phyloP scores from a whole-genome alignment of 2,888 invertebrate genomes.

The Drosophila affinis region DNA sequence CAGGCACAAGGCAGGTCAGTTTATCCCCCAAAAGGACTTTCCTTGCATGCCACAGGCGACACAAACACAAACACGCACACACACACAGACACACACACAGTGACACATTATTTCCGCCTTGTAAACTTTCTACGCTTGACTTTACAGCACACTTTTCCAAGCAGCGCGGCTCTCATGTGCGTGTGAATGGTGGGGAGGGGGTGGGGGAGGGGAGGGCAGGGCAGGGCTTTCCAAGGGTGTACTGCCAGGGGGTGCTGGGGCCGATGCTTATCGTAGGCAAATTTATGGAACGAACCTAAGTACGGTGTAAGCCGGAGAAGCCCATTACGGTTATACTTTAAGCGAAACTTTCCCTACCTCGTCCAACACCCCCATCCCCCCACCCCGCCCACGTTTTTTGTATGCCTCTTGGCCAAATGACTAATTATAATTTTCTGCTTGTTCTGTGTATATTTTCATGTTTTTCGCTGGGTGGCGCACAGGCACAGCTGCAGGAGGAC shows the following conservation, averaged over 20 bases:
- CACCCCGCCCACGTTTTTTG: too few species aligned
- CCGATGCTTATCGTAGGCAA: constrained; percentile 68
- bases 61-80: constrained; percentile 23
- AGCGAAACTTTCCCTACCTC: constrained; percentile 27
- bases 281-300: constrained; percentile 66
- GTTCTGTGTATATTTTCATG: constrained; percentile 33
- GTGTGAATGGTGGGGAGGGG: neutral
- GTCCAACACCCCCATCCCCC: too few species aligned
- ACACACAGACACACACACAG: neutral
- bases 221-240: too few species aligned
- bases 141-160: constrained; percentile 62
- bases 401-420: constrained; percentile 51
- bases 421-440: constrained; percentile 60
- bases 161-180: constrained; percentile 13
- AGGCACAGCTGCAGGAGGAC: constrained; percentile 42
- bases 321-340: constrained; percentile 36
- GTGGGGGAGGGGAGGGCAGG: too few species aligned
- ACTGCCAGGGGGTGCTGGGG: neutral
- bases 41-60: constrained; percentile 66
- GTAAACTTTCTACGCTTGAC: constrained; percentile 67
- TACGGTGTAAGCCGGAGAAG: constrained; percentile 52
- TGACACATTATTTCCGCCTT: constrained; percentile 66
- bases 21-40: constrained; percentile 36
- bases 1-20: constrained; percentile 56
- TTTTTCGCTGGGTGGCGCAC: constrained; percentile 14